A percentile compares a stretch with the other conserved stretches of the same genome.
Evolutionary conservation across 1,140 invertebrate species (phyloP).

Genomic region (Caenorhabditis inopinata): DNA sequence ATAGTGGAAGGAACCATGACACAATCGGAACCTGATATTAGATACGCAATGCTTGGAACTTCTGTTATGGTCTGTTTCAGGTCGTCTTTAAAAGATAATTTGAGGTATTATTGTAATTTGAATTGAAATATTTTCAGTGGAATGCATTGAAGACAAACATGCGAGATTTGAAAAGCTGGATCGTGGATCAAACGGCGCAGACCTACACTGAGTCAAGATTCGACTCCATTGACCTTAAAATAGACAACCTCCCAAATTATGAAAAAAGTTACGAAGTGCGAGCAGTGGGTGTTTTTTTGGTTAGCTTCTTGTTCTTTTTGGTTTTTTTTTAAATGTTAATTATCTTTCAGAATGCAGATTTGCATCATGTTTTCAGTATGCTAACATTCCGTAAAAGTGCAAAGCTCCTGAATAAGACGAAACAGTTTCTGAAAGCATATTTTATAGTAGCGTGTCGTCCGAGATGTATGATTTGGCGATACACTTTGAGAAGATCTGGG

Average conservation of each 20-base stretch:
- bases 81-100: not conserved
- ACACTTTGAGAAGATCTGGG: conserved; percentile 18
- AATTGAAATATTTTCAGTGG: not conserved
- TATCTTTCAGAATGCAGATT: not conserved
- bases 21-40: not conserved
- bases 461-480: conserved; percentile 6
- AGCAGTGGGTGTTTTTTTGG: not conserved
- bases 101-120: not conserved
- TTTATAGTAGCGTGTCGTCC: not conserved
- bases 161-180: not conserved
- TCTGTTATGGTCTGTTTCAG: not conserved
- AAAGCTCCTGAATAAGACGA: conserved; percentile 18
- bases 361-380: not conserved
- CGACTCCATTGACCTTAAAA: not conserved
- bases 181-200: not conserved
- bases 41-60: not conserved
- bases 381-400: not conserved
- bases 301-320: not conserved
- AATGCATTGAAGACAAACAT: conserved; percentile 10
- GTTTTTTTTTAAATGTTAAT: not conserved
- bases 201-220: not conserved
- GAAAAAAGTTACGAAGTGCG: not conserved
- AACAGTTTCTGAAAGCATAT: conserved; percentile 4
- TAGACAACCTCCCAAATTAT: not conserved
- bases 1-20: not conserved